phyloP scores from a whole-genome alignment of 64 coral and sea anemone species.

The Exaiptasia diaphana region DNA sequence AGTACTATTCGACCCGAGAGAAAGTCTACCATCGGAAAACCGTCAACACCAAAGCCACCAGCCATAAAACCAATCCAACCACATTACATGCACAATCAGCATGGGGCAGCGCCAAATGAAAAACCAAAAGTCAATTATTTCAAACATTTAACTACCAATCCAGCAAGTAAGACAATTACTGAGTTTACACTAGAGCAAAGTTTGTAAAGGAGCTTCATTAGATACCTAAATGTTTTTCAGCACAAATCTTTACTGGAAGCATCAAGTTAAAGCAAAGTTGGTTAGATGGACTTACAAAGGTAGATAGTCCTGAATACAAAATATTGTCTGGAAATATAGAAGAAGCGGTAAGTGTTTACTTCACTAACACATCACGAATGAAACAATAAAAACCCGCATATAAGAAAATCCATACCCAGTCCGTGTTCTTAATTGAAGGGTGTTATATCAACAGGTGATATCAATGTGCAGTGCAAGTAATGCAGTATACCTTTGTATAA shows the following conservation, averaged over 20 bases:
- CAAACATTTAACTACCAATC: not conserved
- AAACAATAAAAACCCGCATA: too few relatives aligned
- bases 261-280: constrained; percentile 59
- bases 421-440: too few relatives aligned
- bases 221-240: constrained; percentile 24
- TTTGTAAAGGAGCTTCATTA: too few relatives aligned
- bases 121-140: not conserved
- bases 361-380: too few relatives aligned
- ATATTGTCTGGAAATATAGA: constrained; percentile 54
- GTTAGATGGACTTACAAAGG: constrained; percentile 29
- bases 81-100: constrained; percentile 51
- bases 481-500: too few relatives aligned
- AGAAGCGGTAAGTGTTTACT: constrained; percentile 64
- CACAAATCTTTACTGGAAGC: constrained; percentile 25
- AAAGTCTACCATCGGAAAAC: constrained; percentile 4
- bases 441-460: too few relatives aligned
- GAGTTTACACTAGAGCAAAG: not conserved
- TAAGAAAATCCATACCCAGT: too few relatives aligned
- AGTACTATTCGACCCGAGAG: not conserved
- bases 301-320: constrained; percentile 45
- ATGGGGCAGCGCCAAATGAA: constrained; percentile 1
- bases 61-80: constrained; percentile 29
- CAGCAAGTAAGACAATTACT: not conserved
- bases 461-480: too few relatives aligned
- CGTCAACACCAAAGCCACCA: not conserved